phyloP scores from a whole-genome alignment of 2,113 vertebrate genomes.

The Xenopus borealis region DNA sequence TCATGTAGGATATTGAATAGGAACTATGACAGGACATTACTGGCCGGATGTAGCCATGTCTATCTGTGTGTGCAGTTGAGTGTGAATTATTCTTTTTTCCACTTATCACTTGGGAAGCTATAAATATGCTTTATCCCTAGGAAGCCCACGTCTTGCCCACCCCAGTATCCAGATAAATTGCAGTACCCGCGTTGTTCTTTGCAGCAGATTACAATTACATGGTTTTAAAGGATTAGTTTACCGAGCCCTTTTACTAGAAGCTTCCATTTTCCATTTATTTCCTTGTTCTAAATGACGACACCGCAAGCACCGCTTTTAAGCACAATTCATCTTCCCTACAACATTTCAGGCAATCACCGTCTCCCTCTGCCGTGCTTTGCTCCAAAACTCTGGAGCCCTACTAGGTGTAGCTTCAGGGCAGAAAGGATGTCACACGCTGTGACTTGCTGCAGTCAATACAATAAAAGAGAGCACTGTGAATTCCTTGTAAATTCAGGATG shows the following conservation, averaged over 20 bases:
- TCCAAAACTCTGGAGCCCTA: conserved; percentile 60
- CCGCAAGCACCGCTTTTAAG: conserved; percentile 67
- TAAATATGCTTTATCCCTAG: conserved; percentile 45
- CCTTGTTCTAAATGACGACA: conserved; percentile 70
- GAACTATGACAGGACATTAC: neutral
- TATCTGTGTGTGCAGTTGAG: neutral
- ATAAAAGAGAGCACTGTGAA: conserved; percentile 73
- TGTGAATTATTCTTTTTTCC: conserved; percentile 9
- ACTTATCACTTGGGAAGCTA: conserved; percentile 47
- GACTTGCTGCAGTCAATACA: conserved; percentile 66
- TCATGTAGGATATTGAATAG: neutral
- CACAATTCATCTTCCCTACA: conserved; percentile 65
- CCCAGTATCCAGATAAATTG: conserved; percentile 55
- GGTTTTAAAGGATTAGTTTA: conserved; percentile 62
- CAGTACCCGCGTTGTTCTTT: conserved; percentile 58
- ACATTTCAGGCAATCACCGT: conserved; percentile 60
- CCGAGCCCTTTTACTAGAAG: conserved; percentile 62
- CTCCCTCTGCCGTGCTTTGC: conserved; percentile 51
- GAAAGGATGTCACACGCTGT: conserved; percentile 62
- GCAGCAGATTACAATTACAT: conserved; percentile 62
- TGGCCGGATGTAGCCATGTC: neutral
- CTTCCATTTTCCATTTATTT: conserved; percentile 64
- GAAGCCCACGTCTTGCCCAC: conserved; percentile 42
- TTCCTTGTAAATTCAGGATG: conserved; percentile 61
- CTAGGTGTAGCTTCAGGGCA: conserved; percentile 73